Evolutionary conservation across 2,888 invertebrate genomes (phyloP).

Genomic region (Polydrusus pterygomalis): DNA sequence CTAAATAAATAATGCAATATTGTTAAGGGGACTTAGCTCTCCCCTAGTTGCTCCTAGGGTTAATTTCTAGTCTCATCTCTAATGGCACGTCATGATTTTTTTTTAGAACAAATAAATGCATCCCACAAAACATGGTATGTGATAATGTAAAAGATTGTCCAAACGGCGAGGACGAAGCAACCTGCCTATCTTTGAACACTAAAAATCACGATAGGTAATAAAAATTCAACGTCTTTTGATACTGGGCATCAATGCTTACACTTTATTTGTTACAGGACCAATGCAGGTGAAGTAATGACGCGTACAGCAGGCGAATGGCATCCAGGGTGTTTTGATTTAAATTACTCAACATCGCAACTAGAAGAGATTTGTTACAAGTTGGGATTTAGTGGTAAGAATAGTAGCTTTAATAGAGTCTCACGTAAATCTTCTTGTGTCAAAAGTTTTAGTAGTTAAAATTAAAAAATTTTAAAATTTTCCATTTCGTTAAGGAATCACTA

Average conservation of each 20-base stretch:
- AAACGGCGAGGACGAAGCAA: conserved; percentile 82
- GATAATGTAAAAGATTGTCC: conserved; percentile 85
- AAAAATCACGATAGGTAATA: conserved; percentile 52
- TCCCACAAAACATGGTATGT: conserved; percentile 84
- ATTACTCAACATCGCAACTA: conserved; percentile 74
- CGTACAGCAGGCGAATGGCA: conserved; percentile 83
- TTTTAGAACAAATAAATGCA: conserved; percentile 75
- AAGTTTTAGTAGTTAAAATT: too few species aligned
- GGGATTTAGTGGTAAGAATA: conserved; percentile 76
- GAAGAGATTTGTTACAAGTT: conserved; percentile 78
- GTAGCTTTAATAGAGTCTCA: too few species aligned
- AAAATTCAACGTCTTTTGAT: neutral
- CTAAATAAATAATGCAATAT: too few species aligned
- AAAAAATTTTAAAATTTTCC: too few species aligned
- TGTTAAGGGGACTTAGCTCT: too few species aligned
- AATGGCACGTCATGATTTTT: conserved; percentile 20
- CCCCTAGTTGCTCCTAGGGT: too few species aligned
- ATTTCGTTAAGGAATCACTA: too few species aligned
- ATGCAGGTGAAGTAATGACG: conserved; percentile 80
- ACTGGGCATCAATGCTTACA: neutral
- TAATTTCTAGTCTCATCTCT: too few species aligned
- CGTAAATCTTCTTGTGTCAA: too few species aligned
- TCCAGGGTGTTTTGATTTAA: conserved; percentile 78
- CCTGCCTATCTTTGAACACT: conserved; percentile 76
- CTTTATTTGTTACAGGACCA: conserved; percentile 60